Evolutionary conservation across 2,888 invertebrate genomes (phyloP).

Genomic region (Tipula helvola): DNA sequence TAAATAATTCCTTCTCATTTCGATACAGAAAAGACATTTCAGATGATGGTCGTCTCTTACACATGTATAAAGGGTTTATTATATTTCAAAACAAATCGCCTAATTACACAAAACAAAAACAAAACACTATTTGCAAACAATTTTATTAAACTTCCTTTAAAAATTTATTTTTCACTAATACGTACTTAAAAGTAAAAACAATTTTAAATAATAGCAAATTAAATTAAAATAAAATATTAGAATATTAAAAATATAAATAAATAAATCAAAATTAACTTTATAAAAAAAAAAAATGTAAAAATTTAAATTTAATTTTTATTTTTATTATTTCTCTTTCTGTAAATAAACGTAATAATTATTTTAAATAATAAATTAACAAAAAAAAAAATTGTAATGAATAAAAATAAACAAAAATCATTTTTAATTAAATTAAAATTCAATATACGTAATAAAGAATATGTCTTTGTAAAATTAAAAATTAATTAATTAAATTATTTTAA

Average conservation of each 20-base stretch:
- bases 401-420: not conserved
- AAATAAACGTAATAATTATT: not conserved
- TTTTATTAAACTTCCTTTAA: not conserved
- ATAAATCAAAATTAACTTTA: not conserved
- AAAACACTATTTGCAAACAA: not conserved
- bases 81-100: not conserved
- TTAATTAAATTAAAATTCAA: not conserved
- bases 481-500: not conserved
- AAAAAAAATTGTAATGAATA: not conserved
- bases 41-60: not conserved
- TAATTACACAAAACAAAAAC: not conserved
- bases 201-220: not conserved
- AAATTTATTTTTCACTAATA: not conserved
- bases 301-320: not conserved
- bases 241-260: not conserved
- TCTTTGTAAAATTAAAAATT: not conserved
- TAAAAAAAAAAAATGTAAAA: not conserved
- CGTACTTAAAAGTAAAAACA: not conserved
- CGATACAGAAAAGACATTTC: not conserved
- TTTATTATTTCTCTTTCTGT: not conserved
- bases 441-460: slow-evolving; percentile 4
- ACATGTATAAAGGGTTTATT: too few relatives aligned
- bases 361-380: not conserved
- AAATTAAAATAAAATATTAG: not conserved
- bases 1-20: not conserved